Evolutionary conservation across 2,797 vertebrate genomes (phyloP).

Genomic region (Myotis pilosus): DNA sequence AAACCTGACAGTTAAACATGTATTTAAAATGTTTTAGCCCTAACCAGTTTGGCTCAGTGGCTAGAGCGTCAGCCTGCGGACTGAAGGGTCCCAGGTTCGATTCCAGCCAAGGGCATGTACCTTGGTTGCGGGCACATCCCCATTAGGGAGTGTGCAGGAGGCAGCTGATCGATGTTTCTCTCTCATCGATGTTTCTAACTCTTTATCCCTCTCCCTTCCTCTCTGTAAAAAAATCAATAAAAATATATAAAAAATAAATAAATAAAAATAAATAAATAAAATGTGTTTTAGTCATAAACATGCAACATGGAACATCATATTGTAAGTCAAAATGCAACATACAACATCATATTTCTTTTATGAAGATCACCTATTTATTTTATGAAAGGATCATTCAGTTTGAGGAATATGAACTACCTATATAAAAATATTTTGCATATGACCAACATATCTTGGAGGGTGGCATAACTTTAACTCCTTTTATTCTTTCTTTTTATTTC

Average conservation of each 20-base stretch:
- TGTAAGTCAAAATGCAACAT: too few species aligned
- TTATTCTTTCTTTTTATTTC: constrained; percentile 25
- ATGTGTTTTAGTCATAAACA: neutral
- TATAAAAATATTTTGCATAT: neutral
- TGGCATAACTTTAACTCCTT: constrained; percentile 5
- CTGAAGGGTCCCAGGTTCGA: too few species aligned
- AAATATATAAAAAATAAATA: too few species aligned
- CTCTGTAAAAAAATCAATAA: too few species aligned
- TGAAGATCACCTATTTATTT: neutral
- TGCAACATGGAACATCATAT: neutral
- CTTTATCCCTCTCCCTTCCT: too few species aligned
- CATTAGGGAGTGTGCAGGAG: too few species aligned
- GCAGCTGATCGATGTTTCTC: too few species aligned
- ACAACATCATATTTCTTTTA: neutral
- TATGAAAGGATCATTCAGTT: neutral
- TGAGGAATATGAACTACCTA: neutral
- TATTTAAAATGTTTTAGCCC: constrained; percentile 19
- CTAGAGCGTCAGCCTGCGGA: too few species aligned
- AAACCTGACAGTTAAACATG: neutral
- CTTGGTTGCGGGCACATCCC: too few species aligned
- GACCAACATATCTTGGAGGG: neutral
- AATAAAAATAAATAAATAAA: constrained; percentile 14
- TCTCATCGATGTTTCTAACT: too few species aligned
- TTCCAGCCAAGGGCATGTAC: too few species aligned
- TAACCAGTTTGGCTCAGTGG: too few species aligned